These are phyloP conservation scores for Copsychus sechellarum DNA, from an alignment of 2,113 vertebrate genomes.

Conservation along the genomic window DNA sequence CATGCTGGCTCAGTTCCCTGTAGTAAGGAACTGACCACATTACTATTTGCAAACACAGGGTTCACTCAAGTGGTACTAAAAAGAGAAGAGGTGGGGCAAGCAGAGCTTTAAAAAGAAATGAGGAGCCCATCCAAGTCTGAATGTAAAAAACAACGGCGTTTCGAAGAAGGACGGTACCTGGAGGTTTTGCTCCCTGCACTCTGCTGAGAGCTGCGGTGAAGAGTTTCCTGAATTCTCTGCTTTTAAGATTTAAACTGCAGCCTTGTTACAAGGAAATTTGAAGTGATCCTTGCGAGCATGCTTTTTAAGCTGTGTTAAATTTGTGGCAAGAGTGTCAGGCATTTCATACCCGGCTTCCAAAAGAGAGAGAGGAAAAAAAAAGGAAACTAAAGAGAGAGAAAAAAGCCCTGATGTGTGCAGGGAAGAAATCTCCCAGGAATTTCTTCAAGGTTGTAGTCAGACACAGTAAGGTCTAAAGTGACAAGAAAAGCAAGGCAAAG, in stretches of 20 bases:
- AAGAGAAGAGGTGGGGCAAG: conserved; percentile 71
- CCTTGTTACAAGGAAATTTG: neutral
- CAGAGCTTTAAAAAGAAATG: conserved; percentile 73
- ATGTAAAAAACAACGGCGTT: conserved; percentile 7
- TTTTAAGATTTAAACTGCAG: neutral
- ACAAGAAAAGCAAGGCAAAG: conserved; percentile 44
- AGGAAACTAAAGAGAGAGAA: neutral
- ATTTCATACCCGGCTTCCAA: conserved; percentile 92
- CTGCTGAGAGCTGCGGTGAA: neutral
- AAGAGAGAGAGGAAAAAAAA: conserved; percentile 52
- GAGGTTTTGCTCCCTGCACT: neutral
- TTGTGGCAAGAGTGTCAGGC: conserved; percentile 86
- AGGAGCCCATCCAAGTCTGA: conserved; percentile 12
- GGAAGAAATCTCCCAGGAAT: conserved; percentile 49
- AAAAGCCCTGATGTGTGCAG: neutral
- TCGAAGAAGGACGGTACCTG: neutral
- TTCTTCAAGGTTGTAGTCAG: conserved; percentile 43
- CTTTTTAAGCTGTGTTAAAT: conserved; percentile 81
- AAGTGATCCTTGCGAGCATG: conserved; percentile 10
- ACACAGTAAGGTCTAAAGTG: conserved; percentile 16
- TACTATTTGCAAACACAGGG: conserved; percentile 73
- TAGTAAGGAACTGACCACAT: conserved; percentile 54
- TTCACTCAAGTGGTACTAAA: conserved; percentile 75
- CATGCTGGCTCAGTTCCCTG: conserved; percentile 66
- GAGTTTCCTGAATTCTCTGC: neutral